Percentiles rank a stretch among this genome's conserved stretches.
Evolutionary conservation across 2,113 vertebrate genomes (phyloP).

Genomic region (Lepisosteus oculatus): DNA sequence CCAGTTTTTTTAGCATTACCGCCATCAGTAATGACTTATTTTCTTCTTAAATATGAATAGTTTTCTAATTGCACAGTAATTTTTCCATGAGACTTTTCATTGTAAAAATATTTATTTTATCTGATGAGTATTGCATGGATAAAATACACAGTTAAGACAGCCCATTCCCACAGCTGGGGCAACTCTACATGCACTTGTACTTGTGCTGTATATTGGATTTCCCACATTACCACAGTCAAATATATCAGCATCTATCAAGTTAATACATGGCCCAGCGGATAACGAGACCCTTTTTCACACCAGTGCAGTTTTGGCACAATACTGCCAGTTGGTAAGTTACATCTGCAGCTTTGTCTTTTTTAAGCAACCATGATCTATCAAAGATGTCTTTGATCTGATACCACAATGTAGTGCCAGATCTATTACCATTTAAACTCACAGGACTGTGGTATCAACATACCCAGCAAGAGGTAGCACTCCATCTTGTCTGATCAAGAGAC

Average conservation of each 20-base stretch:
- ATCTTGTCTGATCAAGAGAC: background rate
- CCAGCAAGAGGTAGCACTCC: slow-evolving; percentile 1
- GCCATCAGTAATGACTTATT: too few species aligned
- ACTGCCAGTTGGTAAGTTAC: background rate
- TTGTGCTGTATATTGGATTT: too few species aligned
- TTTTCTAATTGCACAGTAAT: too few species aligned
- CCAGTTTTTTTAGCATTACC: too few species aligned
- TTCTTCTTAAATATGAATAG: too few species aligned
- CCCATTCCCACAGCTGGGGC: too few species aligned
- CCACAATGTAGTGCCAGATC: background rate
- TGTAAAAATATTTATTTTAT: too few species aligned
- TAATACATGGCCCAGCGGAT: background rate
- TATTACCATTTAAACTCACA: background rate
- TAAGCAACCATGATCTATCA: background rate
- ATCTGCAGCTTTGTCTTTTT: background rate
- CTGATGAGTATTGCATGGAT: too few species aligned
- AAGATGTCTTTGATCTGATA: background rate
- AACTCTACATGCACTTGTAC: too few species aligned
- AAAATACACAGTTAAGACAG: too few species aligned
- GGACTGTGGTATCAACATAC: background rate
- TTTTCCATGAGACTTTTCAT: too few species aligned
- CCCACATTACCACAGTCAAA: too few species aligned
- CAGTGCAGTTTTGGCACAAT: background rate
- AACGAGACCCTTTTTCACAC: background rate
- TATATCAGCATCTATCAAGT: background rate